These are phyloP conservation scores for Leptarthrus brevirostris DNA, from an alignment of 2,888 invertebrate genomes.

Conservation along the genomic window DNA sequence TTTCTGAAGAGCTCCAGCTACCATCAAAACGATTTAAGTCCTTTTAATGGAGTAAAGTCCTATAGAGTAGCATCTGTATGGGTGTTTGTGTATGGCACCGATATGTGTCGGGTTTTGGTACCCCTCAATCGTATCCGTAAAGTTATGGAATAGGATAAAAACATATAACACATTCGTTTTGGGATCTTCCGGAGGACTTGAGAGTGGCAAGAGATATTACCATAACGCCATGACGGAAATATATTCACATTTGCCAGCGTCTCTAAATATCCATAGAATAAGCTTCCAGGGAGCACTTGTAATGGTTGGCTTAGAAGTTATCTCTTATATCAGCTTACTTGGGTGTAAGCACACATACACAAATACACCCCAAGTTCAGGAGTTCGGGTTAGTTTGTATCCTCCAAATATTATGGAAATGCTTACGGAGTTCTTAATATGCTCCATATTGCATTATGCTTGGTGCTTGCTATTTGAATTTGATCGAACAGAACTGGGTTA, in stretches of 20 bases:
- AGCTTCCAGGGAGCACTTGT: conserved; percentile 41
- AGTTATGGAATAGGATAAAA: conserved; percentile 44
- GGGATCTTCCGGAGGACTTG: conserved; percentile 32
- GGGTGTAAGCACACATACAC: conserved; percentile 18
- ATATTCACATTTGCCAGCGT: conserved; percentile 47
- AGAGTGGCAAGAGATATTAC: conserved; percentile 47
- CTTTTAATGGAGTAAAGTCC: conserved; percentile 14
- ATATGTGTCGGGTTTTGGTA: conserved; percentile 3
- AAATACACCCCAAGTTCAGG: neutral
- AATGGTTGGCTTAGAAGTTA: conserved; percentile 45
- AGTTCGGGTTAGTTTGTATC: neutral
- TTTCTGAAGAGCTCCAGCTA: conserved; percentile 10
- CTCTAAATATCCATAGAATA: conserved; percentile 45
- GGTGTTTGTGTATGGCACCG: neutral
- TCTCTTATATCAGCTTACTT: conserved; percentile 43
- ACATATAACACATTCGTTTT: conserved; percentile 45
- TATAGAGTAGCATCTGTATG: neutral
- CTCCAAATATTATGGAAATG: conserved; percentile 19
- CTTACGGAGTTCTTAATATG: conserved; percentile 46
- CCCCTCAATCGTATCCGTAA: conserved; percentile 1
- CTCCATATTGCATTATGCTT: conserved; percentile 40
- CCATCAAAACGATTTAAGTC: conserved; percentile 31
- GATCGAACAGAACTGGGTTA: conserved; percentile 9
- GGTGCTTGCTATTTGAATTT: conserved; percentile 26
- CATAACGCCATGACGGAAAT: conserved; percentile 46